phyloP scores from a whole-genome alignment of 2,113 vertebrate species.

The Petrocephalus microphthalmus region DNA sequence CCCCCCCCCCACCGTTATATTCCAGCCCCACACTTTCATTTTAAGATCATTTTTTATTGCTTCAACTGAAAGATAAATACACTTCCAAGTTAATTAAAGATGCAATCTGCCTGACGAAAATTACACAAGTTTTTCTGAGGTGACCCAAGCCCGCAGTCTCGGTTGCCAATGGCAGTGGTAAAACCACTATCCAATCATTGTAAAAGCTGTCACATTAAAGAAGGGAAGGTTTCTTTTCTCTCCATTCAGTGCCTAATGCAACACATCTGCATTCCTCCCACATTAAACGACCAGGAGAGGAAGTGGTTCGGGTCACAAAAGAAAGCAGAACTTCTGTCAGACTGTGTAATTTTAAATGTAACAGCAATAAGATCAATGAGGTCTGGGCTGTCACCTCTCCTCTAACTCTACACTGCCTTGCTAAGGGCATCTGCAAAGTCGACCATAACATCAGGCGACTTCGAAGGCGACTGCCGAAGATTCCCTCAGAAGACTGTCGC shows the following conservation, averaged over 20 bases:
- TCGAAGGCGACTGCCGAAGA: not conserved
- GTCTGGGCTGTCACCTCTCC: not conserved
- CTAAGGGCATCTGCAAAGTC: not conserved
- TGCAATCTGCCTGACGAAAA: constrained; percentile 19
- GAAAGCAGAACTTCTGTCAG: not conserved
- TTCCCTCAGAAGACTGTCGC: not conserved
- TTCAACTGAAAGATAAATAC: constrained; percentile 12
- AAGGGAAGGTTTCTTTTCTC: not conserved
- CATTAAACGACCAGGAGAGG: not conserved
- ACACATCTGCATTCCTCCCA: not conserved
- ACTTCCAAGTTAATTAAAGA: constrained; percentile 28
- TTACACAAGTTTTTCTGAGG: constrained; percentile 16
- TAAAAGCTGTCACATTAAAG: not conserved
- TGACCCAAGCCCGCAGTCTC: not conserved
- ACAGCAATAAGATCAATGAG: not conserved
- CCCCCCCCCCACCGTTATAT: not conserved
- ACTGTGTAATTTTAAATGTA: not conserved
- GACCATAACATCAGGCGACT: not conserved
- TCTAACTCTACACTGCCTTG: not conserved
- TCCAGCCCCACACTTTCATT: not conserved
- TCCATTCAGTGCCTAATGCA: not conserved
- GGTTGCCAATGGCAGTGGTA: constrained; percentile 17
- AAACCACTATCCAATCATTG: not conserved
- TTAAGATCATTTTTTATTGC: constrained; percentile 11
- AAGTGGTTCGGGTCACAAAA: not conserved